Percentiles rank a stretch among this genome's conserved stretches.
Conservation (phyloP, 2,797 vertebrate genomes). For the Parambassis ranga region DNA sequence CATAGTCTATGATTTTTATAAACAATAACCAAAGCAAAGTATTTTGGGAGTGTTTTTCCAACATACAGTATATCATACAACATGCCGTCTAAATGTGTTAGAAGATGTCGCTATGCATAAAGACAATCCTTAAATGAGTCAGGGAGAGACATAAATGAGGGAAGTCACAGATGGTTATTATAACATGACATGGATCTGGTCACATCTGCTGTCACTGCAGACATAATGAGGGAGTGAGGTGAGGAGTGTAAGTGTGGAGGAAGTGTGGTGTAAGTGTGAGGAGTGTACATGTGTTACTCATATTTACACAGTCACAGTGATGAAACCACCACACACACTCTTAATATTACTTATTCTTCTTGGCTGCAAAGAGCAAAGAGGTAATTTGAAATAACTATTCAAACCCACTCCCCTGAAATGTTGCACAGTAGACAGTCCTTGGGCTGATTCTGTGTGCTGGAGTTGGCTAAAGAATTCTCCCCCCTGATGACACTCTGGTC, state of each 20-base stretch:
- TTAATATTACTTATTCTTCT: too few relatives aligned
- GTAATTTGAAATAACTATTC: too few relatives aligned
- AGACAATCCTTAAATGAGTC: conserved; percentile 1
- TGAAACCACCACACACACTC: too few relatives aligned
- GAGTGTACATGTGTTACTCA: not conserved
- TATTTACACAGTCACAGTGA: not conserved
- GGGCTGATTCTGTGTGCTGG: too few relatives aligned
- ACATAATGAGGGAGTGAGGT: not conserved
- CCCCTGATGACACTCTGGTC: too few relatives aligned
- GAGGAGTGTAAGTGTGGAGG: not conserved
- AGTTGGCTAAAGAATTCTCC: too few relatives aligned
- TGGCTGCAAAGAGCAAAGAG: too few relatives aligned
- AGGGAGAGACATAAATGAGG: conserved; percentile 11
- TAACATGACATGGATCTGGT: conserved; percentile 41
- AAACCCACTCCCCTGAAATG: too few relatives aligned
- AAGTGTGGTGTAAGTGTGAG: not conserved
- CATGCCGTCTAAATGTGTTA: conserved; percentile 25
- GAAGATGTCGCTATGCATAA: not conserved
- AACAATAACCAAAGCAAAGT: too few relatives aligned
- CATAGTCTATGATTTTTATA: too few relatives aligned
- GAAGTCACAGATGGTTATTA: conserved; percentile 48
- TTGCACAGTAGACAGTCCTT: too few relatives aligned
- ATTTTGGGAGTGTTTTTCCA: not conserved
- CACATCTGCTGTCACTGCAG: conserved; percentile 47
- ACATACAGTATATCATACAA: too few relatives aligned